Conservation (phyloP, 2,888 invertebrate genomes). For the Sinopyrophorus schimmeli region DNA sequence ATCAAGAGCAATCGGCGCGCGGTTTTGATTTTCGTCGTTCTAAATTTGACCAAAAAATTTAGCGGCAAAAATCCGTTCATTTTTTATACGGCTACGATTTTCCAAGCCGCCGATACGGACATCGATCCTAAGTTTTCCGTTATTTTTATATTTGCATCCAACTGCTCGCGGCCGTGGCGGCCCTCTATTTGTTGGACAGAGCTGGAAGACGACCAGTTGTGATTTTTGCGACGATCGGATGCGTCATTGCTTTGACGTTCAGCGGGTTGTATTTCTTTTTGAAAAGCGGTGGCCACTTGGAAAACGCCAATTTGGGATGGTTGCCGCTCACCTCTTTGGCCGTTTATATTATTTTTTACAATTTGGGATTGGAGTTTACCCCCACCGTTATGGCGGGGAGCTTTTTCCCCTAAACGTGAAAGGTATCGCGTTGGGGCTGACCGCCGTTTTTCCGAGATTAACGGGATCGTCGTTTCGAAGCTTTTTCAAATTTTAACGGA, state of each 20-base stretch:
- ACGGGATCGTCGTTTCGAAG: constrained; percentile 57
- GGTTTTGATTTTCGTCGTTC: constrained; percentile 61
- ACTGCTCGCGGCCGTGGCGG: constrained; percentile 61
- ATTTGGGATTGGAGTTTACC: constrained; percentile 58
- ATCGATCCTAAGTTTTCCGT: constrained; percentile 61
- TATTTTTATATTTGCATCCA: constrained; percentile 64
- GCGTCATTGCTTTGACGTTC: constrained; percentile 52
- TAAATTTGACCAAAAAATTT: constrained; percentile 65
- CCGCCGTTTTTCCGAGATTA: constrained; percentile 57
- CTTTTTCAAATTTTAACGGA: constrained; percentile 60
- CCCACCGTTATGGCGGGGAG: constrained; percentile 59
- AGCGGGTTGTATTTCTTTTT: constrained; percentile 56
- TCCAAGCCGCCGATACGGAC: constrained; percentile 56
- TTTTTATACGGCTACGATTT: constrained; percentile 67
- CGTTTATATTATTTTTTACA: constrained; percentile 58
- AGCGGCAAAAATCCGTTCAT: constrained; percentile 67
- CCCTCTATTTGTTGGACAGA: constrained; percentile 64
- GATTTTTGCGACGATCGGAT: constrained; percentile 58
- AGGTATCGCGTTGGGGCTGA: constrained; percentile 60
- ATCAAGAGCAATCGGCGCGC: constrained; percentile 65
- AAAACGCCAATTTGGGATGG: constrained; percentile 52
- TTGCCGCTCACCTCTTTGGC: constrained; percentile 57
- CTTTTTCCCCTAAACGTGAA: constrained; percentile 61
- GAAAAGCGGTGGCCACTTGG: constrained; percentile 48
- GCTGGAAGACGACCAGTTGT: constrained; percentile 68